Evolutionary conservation across 1,140 invertebrate genomes (phyloP).

Genomic region (Pseudobourletiella spinata): DNA sequence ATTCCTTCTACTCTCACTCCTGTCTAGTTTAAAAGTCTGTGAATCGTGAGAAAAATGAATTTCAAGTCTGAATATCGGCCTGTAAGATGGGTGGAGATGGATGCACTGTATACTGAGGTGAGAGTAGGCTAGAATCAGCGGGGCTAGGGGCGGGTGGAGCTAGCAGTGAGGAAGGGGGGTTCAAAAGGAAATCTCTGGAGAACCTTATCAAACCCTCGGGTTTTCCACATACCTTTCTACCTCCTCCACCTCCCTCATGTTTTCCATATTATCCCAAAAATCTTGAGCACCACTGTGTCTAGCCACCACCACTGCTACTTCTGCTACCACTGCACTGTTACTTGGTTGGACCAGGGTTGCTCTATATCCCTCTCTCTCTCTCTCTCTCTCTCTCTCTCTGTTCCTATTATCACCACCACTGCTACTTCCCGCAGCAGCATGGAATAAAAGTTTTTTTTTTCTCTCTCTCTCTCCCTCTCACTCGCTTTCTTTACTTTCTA

Average conservation of each 20-base stretch:
- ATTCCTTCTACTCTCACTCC: too few species aligned
- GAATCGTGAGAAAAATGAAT: slow-evolving; percentile 5
- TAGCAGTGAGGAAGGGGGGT: background rate
- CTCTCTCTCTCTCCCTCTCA: background rate
- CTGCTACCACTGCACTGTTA: too few species aligned
- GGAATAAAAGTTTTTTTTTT: background rate
- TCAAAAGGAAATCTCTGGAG: slow-evolving; percentile 4
- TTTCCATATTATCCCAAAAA: too few species aligned
- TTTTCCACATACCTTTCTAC: background rate
- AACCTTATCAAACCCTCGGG: background rate
- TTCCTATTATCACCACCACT: background rate
- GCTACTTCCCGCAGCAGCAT: too few species aligned
- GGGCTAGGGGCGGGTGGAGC: background rate
- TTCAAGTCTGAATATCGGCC: background rate
- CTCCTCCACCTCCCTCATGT: background rate
- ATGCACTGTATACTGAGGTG: too few species aligned
- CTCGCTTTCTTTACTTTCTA: background rate
- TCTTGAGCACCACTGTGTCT: too few species aligned
- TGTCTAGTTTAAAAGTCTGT: slow-evolving; percentile 7
- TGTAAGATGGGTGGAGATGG: too few species aligned
- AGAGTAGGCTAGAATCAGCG: background rate
- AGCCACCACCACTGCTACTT: too few species aligned
- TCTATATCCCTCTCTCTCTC: background rate
- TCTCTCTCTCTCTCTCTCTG: too few species aligned
- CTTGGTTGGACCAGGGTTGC: too few species aligned